Conservation (phyloP, 37 sponge, comb jelly and placozoan species). For the Hormiphora californensis region DNA sequence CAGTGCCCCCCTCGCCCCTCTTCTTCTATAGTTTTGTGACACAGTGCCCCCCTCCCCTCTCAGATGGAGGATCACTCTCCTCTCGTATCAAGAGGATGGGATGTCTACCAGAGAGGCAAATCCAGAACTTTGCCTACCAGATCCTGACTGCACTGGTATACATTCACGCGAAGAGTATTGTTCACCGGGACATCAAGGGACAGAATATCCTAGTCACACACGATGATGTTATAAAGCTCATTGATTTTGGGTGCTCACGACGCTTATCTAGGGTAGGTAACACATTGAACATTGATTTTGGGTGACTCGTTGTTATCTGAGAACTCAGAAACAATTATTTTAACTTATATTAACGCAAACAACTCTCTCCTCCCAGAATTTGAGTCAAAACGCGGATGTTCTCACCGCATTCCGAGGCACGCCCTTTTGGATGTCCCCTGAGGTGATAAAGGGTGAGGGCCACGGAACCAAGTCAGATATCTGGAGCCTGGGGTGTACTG, state of each 20-base stretch:
- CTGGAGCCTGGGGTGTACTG: slow-evolving; percentile 50
- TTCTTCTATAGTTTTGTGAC: no score
- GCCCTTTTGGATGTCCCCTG: slow-evolving; percentile 48
- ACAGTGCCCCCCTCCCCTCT: no score
- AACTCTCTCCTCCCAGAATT: neutral
- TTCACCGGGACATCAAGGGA: slow-evolving; percentile 52
- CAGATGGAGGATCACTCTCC: slow-evolving; percentile 40
- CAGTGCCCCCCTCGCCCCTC: no score
- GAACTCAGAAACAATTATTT: no score
- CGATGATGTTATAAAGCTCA: slow-evolving; percentile 29
- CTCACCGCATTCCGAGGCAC: slow-evolving; percentile 32
- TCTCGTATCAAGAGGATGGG: slow-evolving; percentile 12
- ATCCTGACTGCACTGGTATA: neutral
- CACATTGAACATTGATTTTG: no score
- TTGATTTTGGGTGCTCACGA: slow-evolving; percentile 22
- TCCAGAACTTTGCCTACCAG: slow-evolving; percentile 41
- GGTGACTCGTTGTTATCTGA: no score
- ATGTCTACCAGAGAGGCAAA: neutral
- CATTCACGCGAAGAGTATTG: slow-evolving; percentile 42
- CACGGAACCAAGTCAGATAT: slow-evolving; percentile 52
- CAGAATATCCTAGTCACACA: slow-evolving; percentile 32
- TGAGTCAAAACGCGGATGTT: slow-evolving; percentile 35
- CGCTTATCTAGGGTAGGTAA: neutral
- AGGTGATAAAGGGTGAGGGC: slow-evolving; percentile 20
- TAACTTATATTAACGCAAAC: no score